Percentiles rank a stretch among this genome's conserved stretches.
These are phyloP conservation scores for Cynopterus sphinx DNA, from an alignment of 2,797 vertebrate genomes.

Conservation along the genomic window DNA sequence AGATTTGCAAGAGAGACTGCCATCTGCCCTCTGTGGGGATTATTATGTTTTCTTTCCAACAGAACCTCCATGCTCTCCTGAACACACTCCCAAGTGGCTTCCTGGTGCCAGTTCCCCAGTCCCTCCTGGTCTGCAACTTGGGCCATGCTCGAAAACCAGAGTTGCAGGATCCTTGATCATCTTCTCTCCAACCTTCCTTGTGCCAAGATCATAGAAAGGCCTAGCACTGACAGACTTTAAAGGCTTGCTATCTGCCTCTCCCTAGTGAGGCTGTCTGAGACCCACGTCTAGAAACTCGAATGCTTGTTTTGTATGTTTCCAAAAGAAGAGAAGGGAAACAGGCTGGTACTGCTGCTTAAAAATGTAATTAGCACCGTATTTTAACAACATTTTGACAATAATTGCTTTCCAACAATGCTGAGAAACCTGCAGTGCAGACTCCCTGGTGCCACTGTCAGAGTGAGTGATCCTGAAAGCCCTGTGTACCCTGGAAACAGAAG, in stretches of 20 bases:
- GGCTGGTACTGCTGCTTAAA: neutral
- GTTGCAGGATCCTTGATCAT: neutral
- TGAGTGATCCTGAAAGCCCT: neutral
- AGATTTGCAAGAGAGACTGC: neutral
- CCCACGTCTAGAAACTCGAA: neutral
- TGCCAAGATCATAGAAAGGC: neutral
- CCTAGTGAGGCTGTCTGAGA: neutral
- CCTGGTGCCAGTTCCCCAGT: neutral
- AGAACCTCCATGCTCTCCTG: neutral
- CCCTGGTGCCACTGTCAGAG: constrained; percentile 56
- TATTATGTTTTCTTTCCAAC: neutral
- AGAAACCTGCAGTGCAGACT: constrained; percentile 69
- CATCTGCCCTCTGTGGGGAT: neutral
- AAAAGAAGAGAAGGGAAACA: constrained; percentile 15
- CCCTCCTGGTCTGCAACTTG: neutral
- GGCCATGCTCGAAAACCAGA: neutral
- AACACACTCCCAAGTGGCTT: neutral
- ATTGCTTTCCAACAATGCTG: constrained; percentile 46
- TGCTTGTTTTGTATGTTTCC: constrained; percentile 41
- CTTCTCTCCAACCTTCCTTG: neutral
- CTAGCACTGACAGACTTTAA: neutral
- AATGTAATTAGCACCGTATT: constrained; percentile 72
- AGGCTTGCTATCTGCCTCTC: neutral
- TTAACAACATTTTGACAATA: constrained; percentile 69
- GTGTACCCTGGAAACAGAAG: neutral